Evolutionary conservation across 2,797 vertebrate genomes (phyloP).

Genomic region (Pteropus rufus): DNA sequence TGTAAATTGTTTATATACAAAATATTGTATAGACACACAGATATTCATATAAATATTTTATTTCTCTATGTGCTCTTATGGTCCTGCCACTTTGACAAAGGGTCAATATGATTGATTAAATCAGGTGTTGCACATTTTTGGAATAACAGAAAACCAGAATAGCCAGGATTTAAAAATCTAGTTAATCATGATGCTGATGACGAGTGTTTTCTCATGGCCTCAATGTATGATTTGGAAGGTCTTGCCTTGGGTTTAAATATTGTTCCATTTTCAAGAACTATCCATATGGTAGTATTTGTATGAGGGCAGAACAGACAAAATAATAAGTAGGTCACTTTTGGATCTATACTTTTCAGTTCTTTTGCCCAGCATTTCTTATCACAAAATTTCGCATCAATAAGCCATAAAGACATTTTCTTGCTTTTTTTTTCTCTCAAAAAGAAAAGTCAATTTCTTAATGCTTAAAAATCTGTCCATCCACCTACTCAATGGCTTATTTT

Average conservation of each 20-base stretch:
- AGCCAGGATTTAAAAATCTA: constrained; percentile 39
- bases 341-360: not conserved
- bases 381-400: constrained; percentile 21
- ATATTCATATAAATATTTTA: not conserved
- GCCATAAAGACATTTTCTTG: not conserved
- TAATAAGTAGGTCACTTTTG: not conserved
- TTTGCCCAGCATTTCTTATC: constrained; percentile 30
- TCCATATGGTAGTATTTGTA: not conserved
- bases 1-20: not conserved
- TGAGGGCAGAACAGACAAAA: not conserved
- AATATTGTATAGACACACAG: not conserved
- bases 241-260: constrained; percentile 48
- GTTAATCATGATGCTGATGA: not conserved
- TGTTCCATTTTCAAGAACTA: not conserved
- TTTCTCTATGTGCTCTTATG: not conserved
- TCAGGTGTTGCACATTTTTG: constrained; percentile 48
- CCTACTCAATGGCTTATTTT: constrained; percentile 25
- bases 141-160: constrained; percentile 39
- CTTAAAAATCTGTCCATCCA: constrained; percentile 17
- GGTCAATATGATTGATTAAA: constrained; percentile 61
- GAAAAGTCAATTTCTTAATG: not conserved
- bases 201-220: not conserved
- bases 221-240: not conserved
- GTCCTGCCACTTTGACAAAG: constrained; percentile 59
- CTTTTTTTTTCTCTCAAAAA: not conserved